Evolutionary conservation across 2,113 vertebrate species (phyloP).

Genomic region (Phycodurus eques): DNA sequence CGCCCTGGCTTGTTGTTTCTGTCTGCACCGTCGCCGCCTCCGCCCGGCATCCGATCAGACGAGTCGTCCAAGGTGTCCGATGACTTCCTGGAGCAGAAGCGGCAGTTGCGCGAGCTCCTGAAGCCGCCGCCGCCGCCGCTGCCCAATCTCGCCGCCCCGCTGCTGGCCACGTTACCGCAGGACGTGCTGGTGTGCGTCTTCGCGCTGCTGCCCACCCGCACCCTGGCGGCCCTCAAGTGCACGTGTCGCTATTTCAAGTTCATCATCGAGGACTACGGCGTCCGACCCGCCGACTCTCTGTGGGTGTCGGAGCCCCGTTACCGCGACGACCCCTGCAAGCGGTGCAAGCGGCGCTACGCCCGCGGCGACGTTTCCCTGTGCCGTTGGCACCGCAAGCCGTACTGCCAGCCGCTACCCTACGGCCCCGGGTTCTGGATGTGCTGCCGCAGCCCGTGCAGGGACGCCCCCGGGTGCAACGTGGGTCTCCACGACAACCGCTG

Average conservation of each 20-base stretch:
- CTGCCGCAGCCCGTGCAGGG: constrained; percentile 84
- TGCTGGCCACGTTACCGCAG: constrained; percentile 85
- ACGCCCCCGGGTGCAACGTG: constrained; percentile 86
- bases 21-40: constrained; percentile 5
- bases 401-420: constrained; percentile 89
- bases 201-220: constrained; percentile 82
- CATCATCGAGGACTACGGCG: constrained; percentile 87
- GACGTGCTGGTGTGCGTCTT: constrained; percentile 90
- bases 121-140: constrained; percentile 92
- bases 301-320: constrained; percentile 95
- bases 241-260: constrained; percentile 89
- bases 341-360: constrained; percentile 87
- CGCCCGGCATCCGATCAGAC: constrained; percentile 15
- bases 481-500: constrained; percentile 97
- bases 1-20: constrained; percentile 88
- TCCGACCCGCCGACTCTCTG: constrained; percentile 88
- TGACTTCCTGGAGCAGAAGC: constrained; percentile 86
- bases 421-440: constrained; percentile 98
- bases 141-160: constrained; percentile 62
- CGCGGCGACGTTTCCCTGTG: constrained; percentile 91
- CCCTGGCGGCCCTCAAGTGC: constrained; percentile 90
- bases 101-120: constrained; percentile 89
- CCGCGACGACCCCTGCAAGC: constrained; percentile 93
- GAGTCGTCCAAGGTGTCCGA: constrained; percentile 71
- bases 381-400: constrained; percentile 96